Percentiles rank a stretch among this genome's conserved stretches.
Evolutionary conservation across 2,888 invertebrate species (phyloP).

Genomic region (Nysson spinosus): DNA sequence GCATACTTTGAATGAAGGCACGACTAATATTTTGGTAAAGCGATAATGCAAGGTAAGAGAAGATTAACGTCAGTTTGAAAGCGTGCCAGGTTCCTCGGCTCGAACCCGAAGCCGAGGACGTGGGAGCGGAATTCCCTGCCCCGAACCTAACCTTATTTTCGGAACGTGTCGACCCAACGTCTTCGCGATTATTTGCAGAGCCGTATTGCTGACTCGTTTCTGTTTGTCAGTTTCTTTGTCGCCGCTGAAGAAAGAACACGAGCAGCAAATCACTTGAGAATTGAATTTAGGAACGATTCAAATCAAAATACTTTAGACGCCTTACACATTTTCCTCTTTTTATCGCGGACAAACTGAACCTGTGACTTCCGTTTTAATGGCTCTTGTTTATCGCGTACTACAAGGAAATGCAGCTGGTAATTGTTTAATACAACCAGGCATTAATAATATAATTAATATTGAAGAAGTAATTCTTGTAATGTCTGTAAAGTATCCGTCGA

Average conservation of each 20-base stretch:
- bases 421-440: too few species aligned
- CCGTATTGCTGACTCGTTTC: background rate
- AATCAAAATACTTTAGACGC: too few species aligned
- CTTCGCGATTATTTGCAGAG: slow-evolving; percentile 23
- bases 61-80: slow-evolving; percentile 42
- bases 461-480: too few species aligned
- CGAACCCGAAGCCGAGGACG: slow-evolving; percentile 32
- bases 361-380: too few species aligned
- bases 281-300: too few species aligned
- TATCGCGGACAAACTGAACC: background rate
- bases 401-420: too few species aligned
- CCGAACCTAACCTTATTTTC: slow-evolving; percentile 49
- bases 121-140: slow-evolving; percentile 57
- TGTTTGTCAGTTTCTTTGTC: slow-evolving; percentile 6
- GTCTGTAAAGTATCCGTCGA: too few species aligned
- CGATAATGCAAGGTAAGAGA: slow-evolving; percentile 10
- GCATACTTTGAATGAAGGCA: slow-evolving; percentile 15
- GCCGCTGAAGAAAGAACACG: background rate
- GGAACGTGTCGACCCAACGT: slow-evolving; percentile 22
- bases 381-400: too few species aligned
- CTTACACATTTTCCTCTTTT: too few species aligned
- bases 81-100: slow-evolving; percentile 28
- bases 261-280: too few species aligned
- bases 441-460: too few species aligned
- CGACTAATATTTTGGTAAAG: slow-evolving; percentile 25